Evolutionary conservation across 2,888 invertebrate genomes (phyloP).

Genomic region (Theretra japonica): DNA sequence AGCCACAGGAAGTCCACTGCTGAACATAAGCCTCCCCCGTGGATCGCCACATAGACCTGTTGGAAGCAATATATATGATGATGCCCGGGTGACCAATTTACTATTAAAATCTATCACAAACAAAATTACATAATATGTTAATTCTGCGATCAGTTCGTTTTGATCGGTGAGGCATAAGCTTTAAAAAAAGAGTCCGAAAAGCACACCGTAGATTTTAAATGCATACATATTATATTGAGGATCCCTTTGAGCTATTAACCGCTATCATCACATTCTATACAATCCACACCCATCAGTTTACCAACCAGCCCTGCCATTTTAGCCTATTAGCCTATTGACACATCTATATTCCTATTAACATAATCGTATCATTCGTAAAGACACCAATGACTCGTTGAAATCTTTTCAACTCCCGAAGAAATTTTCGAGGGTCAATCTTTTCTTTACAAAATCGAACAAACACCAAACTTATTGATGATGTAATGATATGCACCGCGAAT

Average conservation of each 20-base stretch:
- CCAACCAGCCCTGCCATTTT: background rate
- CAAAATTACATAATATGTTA: too few species aligned
- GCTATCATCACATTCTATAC: background rate
- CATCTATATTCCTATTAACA: background rate
- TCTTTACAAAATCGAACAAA: constrained; percentile 7
- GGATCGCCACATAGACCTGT: too few species aligned
- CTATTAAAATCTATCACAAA: too few species aligned
- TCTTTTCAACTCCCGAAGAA: constrained; percentile 17
- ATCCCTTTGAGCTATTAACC: background rate
- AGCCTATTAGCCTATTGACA: background rate
- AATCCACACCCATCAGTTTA: background rate
- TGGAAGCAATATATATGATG: too few species aligned
- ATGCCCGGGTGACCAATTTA: too few species aligned
- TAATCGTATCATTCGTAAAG: constrained; percentile 8
- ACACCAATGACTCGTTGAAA: constrained; percentile 4
- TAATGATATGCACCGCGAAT: constrained; percentile 28
- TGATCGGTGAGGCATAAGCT: too few species aligned
- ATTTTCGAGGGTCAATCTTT: background rate
- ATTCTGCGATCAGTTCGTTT: too few species aligned
- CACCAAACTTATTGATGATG: constrained; percentile 19
- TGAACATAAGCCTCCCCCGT: too few species aligned
- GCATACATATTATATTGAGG: background rate
- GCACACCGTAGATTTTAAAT: background rate
- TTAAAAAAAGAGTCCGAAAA: too few species aligned
- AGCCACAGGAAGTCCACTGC: too few species aligned